Percentiles rank a stretch among this genome's conserved stretches.
Evolutionary conservation across 37 sponge, comb jelly and placozoan genomes (phyloP).

Genomic region (Theonella swinhoei): DNA sequence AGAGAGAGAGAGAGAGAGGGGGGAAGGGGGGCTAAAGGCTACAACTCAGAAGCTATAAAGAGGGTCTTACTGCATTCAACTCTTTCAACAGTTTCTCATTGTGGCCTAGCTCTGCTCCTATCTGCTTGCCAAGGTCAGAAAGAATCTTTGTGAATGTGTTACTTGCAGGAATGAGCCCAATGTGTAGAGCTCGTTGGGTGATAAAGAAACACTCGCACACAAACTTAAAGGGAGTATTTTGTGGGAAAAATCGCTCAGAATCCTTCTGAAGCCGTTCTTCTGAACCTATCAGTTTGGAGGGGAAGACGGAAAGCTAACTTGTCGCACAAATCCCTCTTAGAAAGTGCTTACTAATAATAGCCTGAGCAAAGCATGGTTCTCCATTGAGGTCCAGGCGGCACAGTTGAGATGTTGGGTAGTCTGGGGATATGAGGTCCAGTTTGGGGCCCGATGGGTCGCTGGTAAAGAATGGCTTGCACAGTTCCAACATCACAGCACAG

Average conservation of each 20-base stretch:
- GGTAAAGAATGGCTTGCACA: constrained; percentile 82
- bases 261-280: neutral
- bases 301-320: neutral
- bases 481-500: constrained; percentile 73
- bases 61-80: constrained; percentile 14
- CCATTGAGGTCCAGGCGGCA: constrained; percentile 71
- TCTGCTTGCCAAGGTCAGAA: constrained; percentile 33
- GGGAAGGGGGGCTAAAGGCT: neutral
- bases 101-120: neutral
- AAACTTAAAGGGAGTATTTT: constrained; percentile 63
- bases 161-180: constrained; percentile 63
- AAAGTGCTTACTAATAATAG: constrained; percentile 31
- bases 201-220: constrained; percentile 85
- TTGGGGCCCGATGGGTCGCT: constrained; percentile 49
- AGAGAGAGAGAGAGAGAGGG: neutral
- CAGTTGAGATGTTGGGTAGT: constrained; percentile 50
- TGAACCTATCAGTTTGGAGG: constrained; percentile 7
- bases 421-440: constrained; percentile 53
- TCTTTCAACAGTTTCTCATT: constrained; percentile 24
- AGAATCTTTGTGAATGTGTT: constrained; percentile 7
- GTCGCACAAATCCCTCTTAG: too few relatives aligned
- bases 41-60: neutral
- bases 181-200: constrained; percentile 80
- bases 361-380: constrained; percentile 76
- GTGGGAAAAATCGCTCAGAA: neutral